These are phyloP conservation scores for Pseudochromis fuscus DNA, from an alignment of 2,797 vertebrate genomes.

Conservation along the genomic window DNA sequence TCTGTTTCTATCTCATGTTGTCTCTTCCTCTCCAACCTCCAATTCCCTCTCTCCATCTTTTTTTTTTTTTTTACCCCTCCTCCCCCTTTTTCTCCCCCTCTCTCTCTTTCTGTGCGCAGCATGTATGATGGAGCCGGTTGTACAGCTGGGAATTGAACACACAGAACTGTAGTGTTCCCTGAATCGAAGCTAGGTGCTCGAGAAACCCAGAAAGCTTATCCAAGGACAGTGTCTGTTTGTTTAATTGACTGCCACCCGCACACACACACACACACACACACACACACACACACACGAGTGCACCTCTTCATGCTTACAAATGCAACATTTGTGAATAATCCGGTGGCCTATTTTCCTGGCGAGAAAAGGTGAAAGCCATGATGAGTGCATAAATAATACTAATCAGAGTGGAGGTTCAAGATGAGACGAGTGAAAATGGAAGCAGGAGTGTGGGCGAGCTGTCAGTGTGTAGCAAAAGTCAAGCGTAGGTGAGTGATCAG, in stretches of 20 bases:
- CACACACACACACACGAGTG: neutral
- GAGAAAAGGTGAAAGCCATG: conserved; percentile 47
- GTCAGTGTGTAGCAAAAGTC: conserved; percentile 33
- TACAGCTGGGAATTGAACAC: conserved; percentile 78
- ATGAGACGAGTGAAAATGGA: conserved; percentile 30
- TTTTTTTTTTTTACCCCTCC: conserved; percentile 9
- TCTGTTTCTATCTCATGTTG: conserved; percentile 66
- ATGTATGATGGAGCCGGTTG: conserved; percentile 73
- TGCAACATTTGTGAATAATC: conserved; percentile 5
- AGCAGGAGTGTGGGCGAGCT: conserved; percentile 30
- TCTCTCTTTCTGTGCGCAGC: conserved; percentile 50
- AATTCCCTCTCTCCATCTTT: conserved; percentile 33
- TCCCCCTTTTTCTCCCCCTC: neutral
- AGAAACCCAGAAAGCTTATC: conserved; percentile 67
- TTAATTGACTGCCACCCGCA: conserved; percentile 66
- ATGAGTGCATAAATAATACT: conserved; percentile 47
- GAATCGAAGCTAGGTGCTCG: conserved; percentile 70
- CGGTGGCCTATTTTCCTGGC: conserved; percentile 31
- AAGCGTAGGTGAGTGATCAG: conserved; percentile 43
- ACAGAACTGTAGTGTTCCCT: conserved; percentile 70
- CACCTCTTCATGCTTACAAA: conserved; percentile 8
- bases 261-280: conserved; percentile 20
- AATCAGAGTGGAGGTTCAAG: conserved; percentile 45
- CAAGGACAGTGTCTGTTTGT: conserved; percentile 73
- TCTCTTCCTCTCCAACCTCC: conserved; percentile 41